A percentile compares a stretch with the other conserved stretches of the same genome.
Evolutionary conservation across 2,113 vertebrate species (phyloP).

Genomic region (Morone saxatilis): DNA sequence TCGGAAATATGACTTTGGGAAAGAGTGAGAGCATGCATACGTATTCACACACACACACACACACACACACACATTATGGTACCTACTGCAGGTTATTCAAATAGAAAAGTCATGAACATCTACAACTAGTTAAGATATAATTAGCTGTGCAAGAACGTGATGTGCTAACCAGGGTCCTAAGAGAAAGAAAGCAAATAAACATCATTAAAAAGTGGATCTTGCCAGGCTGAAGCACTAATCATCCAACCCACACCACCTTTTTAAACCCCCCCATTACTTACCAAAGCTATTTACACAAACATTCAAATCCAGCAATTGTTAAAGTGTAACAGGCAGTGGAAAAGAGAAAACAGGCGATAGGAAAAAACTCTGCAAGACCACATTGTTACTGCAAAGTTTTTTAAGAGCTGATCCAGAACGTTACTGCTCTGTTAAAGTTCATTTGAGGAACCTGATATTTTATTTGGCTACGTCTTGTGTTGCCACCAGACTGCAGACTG

Average conservation of each 20-base stretch:
- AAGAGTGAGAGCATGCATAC: slow-evolving; percentile 15
- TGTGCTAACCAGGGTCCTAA: slow-evolving; percentile 25
- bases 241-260: slow-evolving; percentile 59
- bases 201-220: slow-evolving; percentile 59
- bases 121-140: slow-evolving; percentile 10
- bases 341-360: slow-evolving; percentile 61
- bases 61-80: background rate
- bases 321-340: slow-evolving; percentile 59
- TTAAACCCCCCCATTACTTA: slow-evolving; percentile 54
- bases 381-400: slow-evolving; percentile 69
- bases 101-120: background rate
- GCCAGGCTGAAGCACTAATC: slow-evolving; percentile 57
- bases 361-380: slow-evolving; percentile 57
- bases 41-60: background rate
- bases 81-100: background rate
- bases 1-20: slow-evolving; percentile 36
- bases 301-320: slow-evolving; percentile 68
- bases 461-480: slow-evolving; percentile 69
- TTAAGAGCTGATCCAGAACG: slow-evolving; percentile 73
- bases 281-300: slow-evolving; percentile 73
- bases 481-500: slow-evolving; percentile 67
- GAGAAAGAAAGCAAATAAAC: slow-evolving; percentile 49
- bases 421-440: slow-evolving; percentile 79
- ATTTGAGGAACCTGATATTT: slow-evolving; percentile 82
- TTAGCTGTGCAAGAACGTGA: slow-evolving; percentile 14